Conservation (phyloP, 2,797 vertebrate species). For the Ispidina lecontei region DNA sequence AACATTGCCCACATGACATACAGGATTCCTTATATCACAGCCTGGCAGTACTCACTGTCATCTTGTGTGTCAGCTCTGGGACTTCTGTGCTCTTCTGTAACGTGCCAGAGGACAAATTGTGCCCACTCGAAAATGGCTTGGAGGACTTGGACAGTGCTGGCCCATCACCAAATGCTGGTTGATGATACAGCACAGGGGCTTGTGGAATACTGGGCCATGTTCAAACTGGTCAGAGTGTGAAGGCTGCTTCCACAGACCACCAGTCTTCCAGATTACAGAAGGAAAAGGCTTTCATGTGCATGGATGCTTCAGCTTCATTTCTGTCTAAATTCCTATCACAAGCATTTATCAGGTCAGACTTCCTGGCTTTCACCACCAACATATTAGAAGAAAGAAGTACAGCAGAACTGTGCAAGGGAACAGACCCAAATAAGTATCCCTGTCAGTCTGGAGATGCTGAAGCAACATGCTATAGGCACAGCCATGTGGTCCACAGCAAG, state of each 20-base stretch:
- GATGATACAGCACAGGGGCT: not conserved
- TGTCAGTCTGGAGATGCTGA: not conserved
- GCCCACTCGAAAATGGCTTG: not conserved
- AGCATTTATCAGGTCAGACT: not conserved
- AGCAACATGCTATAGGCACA: not conserved
- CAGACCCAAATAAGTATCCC: not conserved
- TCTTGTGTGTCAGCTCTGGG: not conserved
- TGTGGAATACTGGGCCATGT: not conserved
- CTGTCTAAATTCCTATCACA: not conserved
- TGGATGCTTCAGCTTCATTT: not conserved
- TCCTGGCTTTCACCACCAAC: not conserved
- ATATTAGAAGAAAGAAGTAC: not conserved
- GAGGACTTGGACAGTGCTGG: not conserved
- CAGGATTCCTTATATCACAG: not conserved
- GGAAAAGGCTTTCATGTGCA: not conserved
- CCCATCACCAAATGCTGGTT: not conserved
- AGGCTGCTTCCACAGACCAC: not conserved
- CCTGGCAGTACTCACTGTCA: not conserved
- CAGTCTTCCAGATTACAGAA: not conserved
- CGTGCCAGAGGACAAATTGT: not conserved
- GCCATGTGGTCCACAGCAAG: not conserved
- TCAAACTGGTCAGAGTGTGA: fast-evolving
- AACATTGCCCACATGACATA: not conserved
- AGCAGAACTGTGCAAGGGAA: not conserved
- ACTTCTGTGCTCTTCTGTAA: not conserved